phyloP scores from a whole-genome alignment of 2,113 vertebrate species.

The Urocolius indicus region DNA sequence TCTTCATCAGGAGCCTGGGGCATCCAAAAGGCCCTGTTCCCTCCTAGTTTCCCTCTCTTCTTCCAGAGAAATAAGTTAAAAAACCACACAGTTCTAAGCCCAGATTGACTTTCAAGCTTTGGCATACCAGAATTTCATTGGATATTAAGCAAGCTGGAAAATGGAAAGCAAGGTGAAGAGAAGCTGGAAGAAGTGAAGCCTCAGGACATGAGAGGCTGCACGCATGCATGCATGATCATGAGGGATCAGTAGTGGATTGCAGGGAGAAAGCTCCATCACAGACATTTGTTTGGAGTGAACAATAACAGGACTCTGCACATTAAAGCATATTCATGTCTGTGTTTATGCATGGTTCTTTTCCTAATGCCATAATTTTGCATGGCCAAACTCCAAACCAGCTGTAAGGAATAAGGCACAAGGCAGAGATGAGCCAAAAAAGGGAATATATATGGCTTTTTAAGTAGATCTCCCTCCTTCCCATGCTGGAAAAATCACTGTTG shows the following conservation, averaged over 20 bases:
- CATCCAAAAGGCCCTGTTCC: background rate
- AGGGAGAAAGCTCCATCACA: background rate
- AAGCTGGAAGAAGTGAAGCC: background rate
- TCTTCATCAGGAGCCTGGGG: rapidly evolving
- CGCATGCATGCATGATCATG: rapidly evolving
- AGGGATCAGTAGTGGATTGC: rapidly evolving
- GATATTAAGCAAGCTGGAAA: background rate
- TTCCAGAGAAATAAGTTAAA: background rate
- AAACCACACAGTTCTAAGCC: background rate
- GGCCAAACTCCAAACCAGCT: background rate
- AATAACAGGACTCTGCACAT: background rate
- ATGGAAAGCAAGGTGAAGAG: background rate
- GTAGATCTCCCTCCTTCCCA: background rate
- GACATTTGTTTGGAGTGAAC: background rate
- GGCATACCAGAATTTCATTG: background rate
- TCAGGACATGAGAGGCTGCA: rapidly evolving
- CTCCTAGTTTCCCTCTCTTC: background rate
- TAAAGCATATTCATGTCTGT: background rate
- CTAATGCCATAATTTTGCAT: background rate
- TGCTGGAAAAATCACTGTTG: background rate
- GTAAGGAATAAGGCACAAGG: background rate
- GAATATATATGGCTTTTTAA: background rate
- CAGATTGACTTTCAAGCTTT: background rate
- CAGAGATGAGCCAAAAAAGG: background rate
- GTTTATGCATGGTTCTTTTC: background rate